Base-by-base conservation (phyloP, 2,797 vertebrate genomes). In the Sebastes trivittatus region DNA sequence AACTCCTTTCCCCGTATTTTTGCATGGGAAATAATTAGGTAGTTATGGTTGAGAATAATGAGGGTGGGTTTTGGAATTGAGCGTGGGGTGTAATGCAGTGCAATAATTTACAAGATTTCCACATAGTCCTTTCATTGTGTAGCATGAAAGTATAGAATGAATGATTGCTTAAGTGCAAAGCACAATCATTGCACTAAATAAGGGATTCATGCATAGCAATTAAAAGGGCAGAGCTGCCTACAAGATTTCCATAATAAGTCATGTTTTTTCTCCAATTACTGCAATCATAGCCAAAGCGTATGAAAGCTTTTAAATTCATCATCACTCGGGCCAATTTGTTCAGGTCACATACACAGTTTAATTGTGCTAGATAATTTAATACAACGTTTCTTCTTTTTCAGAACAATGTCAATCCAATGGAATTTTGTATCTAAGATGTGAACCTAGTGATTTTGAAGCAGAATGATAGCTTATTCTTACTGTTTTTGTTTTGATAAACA, bases 1-100 rank as follows among this genome's bases (percentile, higher is more conserved):
- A 74, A 81, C 69, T 77, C 36, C 22, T 73, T 75, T 81, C 18
- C 38, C 22, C 42, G 20, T 8, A 60, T 63, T 70, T 80, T 58
- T 79, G 49, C 52, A 71, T 83, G 27, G 72, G 74, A 66, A 84
- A 81, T 85, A 88, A 90, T 84, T 60, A 89, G 71, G 52, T 49
- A 30, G 68, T 52, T 69, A 29, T 23, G 61, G 60, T 34, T 34
- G 14, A 75, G 58, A 67, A 83, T 84, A 86, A 90, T 69, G 65
- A 88, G 61, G 46, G 20, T 36, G 29, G 67, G 65, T 77, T 81
- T 87, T 27, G 20, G 63, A 70, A 84, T 66, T 11, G 25, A 66
- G 60, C 13, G 30, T 67, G 38, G 65, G 65, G 68, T 56, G 69
- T 54, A 52, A 69, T 75, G 75, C 72, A 75, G 54, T 67, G 4